These are phyloP conservation scores for Cariama cristata DNA, from an alignment of 2,113 vertebrate genomes.

Conservation along the genomic window DNA sequence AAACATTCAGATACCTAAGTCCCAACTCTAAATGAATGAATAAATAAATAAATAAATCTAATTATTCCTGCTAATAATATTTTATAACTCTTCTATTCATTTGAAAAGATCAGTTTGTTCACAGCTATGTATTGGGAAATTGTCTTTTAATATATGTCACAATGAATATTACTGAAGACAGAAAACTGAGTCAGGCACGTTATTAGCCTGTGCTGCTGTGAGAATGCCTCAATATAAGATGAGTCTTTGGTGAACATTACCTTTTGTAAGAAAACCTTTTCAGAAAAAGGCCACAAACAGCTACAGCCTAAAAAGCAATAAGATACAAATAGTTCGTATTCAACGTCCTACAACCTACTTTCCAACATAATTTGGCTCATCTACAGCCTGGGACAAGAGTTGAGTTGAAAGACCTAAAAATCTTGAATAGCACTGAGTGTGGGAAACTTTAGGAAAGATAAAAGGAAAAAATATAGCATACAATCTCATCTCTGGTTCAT, in stretches of 20 bases:
- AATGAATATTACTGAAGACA: not conserved
- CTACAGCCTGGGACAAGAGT: not conserved
- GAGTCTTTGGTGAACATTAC: not conserved
- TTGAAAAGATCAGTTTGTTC: not conserved
- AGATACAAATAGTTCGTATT: fast-evolving
- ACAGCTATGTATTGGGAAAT: not conserved
- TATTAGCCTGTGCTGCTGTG: not conserved
- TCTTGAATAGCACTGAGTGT: not conserved
- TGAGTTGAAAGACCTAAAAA: not conserved
- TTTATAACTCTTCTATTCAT: not conserved
- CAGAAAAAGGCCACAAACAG: not conserved
- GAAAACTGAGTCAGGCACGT: not conserved
- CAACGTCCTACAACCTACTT: not conserved
- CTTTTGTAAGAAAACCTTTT: not conserved
- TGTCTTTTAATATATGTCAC: not conserved
- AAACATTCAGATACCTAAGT: not conserved
- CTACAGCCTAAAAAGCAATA: not conserved
- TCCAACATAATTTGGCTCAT: not conserved
- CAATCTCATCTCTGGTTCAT: not conserved
- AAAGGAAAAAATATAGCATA: not conserved
- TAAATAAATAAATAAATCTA: no score
- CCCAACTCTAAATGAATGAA: not conserved
- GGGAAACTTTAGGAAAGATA: not conserved
- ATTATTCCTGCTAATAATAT: not conserved
- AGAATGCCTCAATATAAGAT: not conserved